Percentiles rank a stretch among this genome's conserved stretches.
phyloP scores from a whole-genome alignment of 64 coral and sea anemone species.

The Anthopleura sola region DNA sequence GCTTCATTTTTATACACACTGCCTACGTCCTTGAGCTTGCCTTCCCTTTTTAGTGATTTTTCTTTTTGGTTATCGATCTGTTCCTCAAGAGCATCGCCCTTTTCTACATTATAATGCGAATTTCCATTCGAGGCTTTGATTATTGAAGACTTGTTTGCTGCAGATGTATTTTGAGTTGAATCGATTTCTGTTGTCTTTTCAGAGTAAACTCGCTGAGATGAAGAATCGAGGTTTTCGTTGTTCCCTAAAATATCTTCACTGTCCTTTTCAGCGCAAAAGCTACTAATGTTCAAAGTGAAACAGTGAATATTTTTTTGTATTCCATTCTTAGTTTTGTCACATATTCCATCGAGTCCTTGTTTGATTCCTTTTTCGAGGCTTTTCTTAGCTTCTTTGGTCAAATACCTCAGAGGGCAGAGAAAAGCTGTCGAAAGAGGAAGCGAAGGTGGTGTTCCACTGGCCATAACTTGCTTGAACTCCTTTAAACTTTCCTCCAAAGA shows the following conservation, averaged over 20 bases:
- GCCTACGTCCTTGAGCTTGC: slow-evolving; percentile 34
- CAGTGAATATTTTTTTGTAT: slow-evolving; percentile 19
- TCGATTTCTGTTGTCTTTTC: slow-evolving; percentile 31
- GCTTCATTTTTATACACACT: slow-evolving; percentile 51
- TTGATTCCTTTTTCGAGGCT: slow-evolving; percentile 29
- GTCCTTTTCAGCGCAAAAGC: slow-evolving; percentile 47
- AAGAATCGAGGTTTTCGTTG: slow-evolving; percentile 5
- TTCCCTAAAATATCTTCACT: background rate
- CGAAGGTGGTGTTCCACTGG: slow-evolving; percentile 46
- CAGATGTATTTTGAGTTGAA: slow-evolving; percentile 21
- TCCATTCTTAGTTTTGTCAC: background rate
- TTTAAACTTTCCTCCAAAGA: slow-evolving; percentile 37
- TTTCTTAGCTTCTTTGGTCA: slow-evolving; percentile 31
- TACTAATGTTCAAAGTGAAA: slow-evolving; percentile 38
- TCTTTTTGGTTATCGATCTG: slow-evolving; percentile 59
- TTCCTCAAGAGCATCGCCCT: slow-evolving; percentile 64
- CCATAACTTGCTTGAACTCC: slow-evolving; percentile 54
- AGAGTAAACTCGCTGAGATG: slow-evolving; percentile 44
- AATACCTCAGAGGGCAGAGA: slow-evolving; percentile 57
- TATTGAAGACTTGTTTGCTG: slow-evolving; percentile 48
- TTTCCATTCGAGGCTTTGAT: slow-evolving; percentile 9
- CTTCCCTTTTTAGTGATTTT: slow-evolving; percentile 34
- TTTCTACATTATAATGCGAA: slow-evolving; percentile 56
- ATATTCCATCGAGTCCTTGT: background rate
- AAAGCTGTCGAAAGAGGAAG: slow-evolving; percentile 58